Evolutionary conservation across 64 coral and sea anemone species (phyloP), one percentile per base, ranked within the genome.

Genomic region (Porites australiensis): DNA sequence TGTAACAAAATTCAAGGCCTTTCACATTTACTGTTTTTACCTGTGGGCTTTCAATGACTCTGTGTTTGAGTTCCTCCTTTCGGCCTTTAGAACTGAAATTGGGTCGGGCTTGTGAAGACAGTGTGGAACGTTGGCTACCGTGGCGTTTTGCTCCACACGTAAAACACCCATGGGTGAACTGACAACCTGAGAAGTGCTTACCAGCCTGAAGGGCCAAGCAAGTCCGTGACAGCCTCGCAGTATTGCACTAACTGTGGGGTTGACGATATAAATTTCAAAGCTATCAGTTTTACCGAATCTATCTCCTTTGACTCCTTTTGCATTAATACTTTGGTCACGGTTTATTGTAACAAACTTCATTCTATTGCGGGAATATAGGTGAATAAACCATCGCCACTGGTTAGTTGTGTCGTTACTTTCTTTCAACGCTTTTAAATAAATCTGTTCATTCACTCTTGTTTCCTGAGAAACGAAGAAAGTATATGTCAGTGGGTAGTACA

Each of bases 201-300:
- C 86, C 86, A 8, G 64, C 37, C 1, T 88, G 86, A 74, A 88
- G 74, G 13, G 68, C 69, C 86, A 67, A 88, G n/a, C 86, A 88
- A 8, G 69, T 92, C 90, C 13, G 68, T 19, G 7, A 90, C 63
- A 1, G 53, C 79, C 14, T 90, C 89, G 18, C 89, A 69, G 64
- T 90, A 81, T 50, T 90, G 67, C 89, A 90, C 82, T 69, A 90
- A 82, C 8, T 69, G 43, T 20, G 61, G 44, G 21, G 77, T 54
- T 51, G 52, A 23, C 0, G 12, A 44, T 8, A 66, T 8, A 70
- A 69, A 57, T 45, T 82, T 90, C 70, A n/a, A n/a, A n/a, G n/a
- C n/a, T n/a, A n/a, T n/a, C n/a, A n/a, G n/a, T n/a, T n/a, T n/a
- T n/a, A n/a, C n/a, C n/a, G n/a, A n/a, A n/a, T n/a, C n/a, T n/a